These are phyloP conservation scores for Autographa gamma DNA, from an alignment of 2,888 invertebrate genomes.

Conservation along the genomic window DNA sequence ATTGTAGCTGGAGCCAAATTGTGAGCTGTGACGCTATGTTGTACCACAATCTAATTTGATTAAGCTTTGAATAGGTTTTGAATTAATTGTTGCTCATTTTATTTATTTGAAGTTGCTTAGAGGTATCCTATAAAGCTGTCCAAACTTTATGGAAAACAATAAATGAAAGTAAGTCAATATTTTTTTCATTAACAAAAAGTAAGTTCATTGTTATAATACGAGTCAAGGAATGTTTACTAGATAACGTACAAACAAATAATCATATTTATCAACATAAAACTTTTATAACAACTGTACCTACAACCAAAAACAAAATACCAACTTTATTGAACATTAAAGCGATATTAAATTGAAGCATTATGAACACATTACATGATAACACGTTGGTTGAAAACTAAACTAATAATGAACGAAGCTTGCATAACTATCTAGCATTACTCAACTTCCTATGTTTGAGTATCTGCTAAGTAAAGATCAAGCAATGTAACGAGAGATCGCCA, in stretches of 20 bases:
- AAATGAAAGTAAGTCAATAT: no score
- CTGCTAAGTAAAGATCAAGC: conserved; percentile 48
- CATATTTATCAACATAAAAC: background rate
- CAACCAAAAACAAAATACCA: conserved; percentile 5
- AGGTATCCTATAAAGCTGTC: no score
- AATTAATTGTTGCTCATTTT: no score
- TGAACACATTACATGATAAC: conserved; percentile 21
- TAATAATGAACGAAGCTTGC: conserved; percentile 48
- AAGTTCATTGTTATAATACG: no score
- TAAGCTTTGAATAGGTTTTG: no score
- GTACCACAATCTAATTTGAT: no score
- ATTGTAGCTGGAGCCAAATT: background rate
- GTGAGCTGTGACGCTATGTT: background rate
- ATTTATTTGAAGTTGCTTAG: no score
- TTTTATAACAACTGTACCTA: background rate
- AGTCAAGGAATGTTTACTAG: no score
- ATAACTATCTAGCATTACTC: conserved; percentile 42
- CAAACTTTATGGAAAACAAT: no score
- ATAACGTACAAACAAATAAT: no score
- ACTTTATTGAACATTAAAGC: background rate
- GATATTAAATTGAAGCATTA: conserved; percentile 39
- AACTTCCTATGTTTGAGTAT: conserved; percentile 54
- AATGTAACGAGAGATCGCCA: conserved; percentile 46
- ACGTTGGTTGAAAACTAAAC: conserved; percentile 43
- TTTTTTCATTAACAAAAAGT: no score